phyloP scores from a whole-genome alignment of 2,113 vertebrate species.

The Xiphophorus maculatus region DNA sequence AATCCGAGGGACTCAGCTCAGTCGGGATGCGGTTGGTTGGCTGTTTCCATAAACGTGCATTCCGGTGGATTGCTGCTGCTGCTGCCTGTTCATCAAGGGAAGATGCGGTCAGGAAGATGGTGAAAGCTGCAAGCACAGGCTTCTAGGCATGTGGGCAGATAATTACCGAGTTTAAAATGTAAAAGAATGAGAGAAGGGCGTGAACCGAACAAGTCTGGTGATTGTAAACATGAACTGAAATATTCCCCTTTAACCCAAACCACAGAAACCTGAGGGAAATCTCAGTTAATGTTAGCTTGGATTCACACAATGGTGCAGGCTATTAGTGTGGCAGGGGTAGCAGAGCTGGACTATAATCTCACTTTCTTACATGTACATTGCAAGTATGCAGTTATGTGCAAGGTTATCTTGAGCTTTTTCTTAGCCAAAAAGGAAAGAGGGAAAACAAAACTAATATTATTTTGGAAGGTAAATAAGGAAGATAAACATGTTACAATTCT shows the following conservation, averaged over 20 bases:
- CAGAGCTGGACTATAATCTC: background rate
- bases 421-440: background rate
- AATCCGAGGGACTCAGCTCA: background rate
- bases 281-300: slow-evolving; percentile 45
- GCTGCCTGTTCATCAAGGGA: slow-evolving; percentile 18
- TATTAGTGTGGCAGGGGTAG: background rate
- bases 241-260: slow-evolving; percentile 52
- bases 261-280: slow-evolving; percentile 44
- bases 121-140: slow-evolving; percentile 28
- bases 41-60: slow-evolving; percentile 36
- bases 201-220: background rate
- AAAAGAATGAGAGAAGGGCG: background rate
- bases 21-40: slow-evolving; percentile 37
- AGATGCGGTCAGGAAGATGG: slow-evolving; percentile 35
- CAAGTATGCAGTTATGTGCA: background rate
- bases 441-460: background rate
- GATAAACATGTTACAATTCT: background rate
- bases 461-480: background rate
- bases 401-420: background rate
- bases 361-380: no score
- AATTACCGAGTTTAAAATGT: slow-evolving; percentile 10
- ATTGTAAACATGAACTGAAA: slow-evolving; percentile 23
- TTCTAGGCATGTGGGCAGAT: slow-evolving; percentile 14
- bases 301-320: slow-evolving; percentile 2
- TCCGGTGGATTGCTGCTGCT: slow-evolving; percentile 31